phyloP scores from a whole-genome alignment of 2,113 vertebrate genomes.

The Grantiella picta region DNA sequence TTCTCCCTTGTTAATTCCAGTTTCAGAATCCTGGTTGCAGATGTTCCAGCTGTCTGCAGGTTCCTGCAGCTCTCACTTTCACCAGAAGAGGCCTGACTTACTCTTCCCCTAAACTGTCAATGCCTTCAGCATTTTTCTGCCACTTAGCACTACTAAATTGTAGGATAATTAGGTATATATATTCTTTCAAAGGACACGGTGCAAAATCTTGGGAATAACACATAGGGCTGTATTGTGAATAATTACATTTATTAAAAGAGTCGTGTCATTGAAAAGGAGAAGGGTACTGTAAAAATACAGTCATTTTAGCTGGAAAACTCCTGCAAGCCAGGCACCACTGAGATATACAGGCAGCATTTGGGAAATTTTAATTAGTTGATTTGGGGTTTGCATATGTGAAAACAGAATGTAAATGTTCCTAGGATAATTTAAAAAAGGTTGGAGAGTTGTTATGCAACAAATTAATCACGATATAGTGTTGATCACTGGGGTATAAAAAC shows the following conservation, averaged over 20 bases:
- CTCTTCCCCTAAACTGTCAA: background rate
- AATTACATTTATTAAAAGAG: background rate
- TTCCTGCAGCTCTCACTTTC: constrained; percentile 39
- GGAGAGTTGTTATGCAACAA: background rate
- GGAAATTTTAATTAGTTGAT: background rate
- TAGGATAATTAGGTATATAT: background rate
- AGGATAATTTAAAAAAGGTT: background rate
- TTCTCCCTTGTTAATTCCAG: background rate
- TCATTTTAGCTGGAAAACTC: background rate
- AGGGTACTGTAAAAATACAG: background rate
- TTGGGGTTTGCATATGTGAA: background rate
- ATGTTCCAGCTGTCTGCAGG: background rate
- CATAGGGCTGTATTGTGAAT: background rate
- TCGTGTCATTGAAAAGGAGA: background rate
- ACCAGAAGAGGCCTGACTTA: constrained; percentile 56
- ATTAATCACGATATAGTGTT: background rate
- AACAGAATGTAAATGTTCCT: background rate
- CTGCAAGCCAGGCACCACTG: background rate
- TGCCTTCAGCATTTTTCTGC: background rate
- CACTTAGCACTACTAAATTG: background rate
- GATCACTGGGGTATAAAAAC: background rate
- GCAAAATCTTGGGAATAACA: background rate
- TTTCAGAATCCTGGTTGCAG: background rate
- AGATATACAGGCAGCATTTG: background rate
- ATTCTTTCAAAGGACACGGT: background rate